Evolutionary conservation across 2,797 vertebrate genomes (phyloP).

Genomic region (Sebastolobus alascanus): DNA sequence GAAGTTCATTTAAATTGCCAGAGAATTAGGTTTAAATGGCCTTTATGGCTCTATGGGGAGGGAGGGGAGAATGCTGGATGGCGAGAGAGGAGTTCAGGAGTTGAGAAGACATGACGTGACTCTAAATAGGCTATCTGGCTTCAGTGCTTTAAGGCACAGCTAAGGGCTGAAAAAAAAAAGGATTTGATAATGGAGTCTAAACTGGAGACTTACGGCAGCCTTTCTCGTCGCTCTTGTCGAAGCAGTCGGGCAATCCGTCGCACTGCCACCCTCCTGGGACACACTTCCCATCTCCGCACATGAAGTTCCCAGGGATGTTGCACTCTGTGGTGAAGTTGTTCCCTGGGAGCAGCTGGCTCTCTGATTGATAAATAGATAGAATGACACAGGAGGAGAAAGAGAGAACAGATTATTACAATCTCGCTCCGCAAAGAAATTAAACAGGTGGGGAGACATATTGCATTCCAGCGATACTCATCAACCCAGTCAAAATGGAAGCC

Average conservation of each 20-base stretch:
- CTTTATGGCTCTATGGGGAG: conserved; percentile 35
- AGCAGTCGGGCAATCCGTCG: conserved; percentile 93
- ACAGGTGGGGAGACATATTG: conserved; percentile 33
- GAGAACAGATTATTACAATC: conserved; percentile 36
- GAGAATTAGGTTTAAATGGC: conserved; percentile 53
- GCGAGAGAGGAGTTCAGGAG: conserved; percentile 28
- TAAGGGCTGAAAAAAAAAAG: neutral
- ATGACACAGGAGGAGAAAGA: neutral
- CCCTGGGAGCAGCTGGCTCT: conserved; percentile 94
- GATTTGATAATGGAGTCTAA: conserved; percentile 24
- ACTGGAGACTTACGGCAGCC: conserved; percentile 94
- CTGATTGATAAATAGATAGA: conserved; percentile 75
- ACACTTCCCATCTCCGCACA: conserved; percentile 95
- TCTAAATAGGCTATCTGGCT: conserved; percentile 38
- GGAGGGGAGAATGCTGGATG: conserved; percentile 11
- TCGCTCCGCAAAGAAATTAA: conserved; percentile 31
- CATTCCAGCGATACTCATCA: conserved; percentile 46
- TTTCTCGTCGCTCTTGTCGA: conserved; percentile 95
- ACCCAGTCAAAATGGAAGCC: conserved; percentile 35
- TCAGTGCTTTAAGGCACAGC: conserved; percentile 2
- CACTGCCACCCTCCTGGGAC: conserved; percentile 95
- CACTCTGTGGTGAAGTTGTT: conserved; percentile 97
- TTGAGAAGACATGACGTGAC: conserved; percentile 34
- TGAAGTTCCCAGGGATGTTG: conserved; percentile 97
- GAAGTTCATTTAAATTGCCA: conserved; percentile 55